Base-by-base conservation (phyloP, 2,797 vertebrate species). In the Melanogrammus aeglefinus region DNA sequence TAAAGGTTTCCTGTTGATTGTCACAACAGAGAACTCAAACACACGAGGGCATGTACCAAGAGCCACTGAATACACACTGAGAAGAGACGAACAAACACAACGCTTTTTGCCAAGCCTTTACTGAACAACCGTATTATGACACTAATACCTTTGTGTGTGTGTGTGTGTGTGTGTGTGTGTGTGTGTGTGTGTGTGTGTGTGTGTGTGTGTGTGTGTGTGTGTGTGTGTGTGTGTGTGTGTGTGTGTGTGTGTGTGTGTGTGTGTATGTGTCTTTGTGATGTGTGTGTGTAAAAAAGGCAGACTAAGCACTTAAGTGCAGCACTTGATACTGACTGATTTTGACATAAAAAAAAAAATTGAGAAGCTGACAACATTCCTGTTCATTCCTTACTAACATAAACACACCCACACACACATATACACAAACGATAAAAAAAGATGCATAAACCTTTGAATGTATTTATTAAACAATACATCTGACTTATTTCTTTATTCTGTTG, bases 211-310 rank as follows among this genome's bases (percentile, higher is more conserved):
- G 85, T 83, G 76, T 86, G 87, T 85, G 82, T 82, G 44, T 81
- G 80, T 86, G 82, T 75, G 85, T 83, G 76, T 86, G 87, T 86
- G 82, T 80, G 44, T 82, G 80, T 86, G 82, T 75, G 85, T 82
- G 76, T 87, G 87, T 85, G 82, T 82, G 82, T 82, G 44, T 81
- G 80, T 86, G 82, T 75, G 85, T 83, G 76, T 86, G 87, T 86
- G 82, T 80, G 44, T 82, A 79, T 86, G 82, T 75, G 85, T 82
- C 75, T 87, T 86, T 85, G 82, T 82, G 87, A 75, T 87, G 87
- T 85, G 82, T 82, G 87, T 84, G 82, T 82, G 47, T 66, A 81
- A 78, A 82, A 74, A 47, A 82, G 78, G 76, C 2, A 10, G 76
- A 85, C 80, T 81, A 73, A 77, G 78, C 57, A 16, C 73, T 72